phyloP scores from a whole-genome alignment of 1,140 invertebrate genomes.

The Pomacea maculata region DNA sequence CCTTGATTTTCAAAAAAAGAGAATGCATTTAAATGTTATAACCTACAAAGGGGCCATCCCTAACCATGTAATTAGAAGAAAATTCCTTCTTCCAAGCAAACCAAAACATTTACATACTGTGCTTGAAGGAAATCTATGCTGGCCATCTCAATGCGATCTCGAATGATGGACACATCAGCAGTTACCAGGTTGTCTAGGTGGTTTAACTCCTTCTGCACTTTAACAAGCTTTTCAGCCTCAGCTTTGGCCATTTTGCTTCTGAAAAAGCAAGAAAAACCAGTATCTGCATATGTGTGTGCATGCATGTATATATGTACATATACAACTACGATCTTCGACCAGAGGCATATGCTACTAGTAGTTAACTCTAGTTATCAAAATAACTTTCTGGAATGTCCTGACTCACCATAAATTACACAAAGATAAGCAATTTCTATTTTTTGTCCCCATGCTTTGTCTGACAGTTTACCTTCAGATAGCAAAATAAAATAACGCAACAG shows the following conservation, averaged over 20 bases:
- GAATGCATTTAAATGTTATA: too few species aligned
- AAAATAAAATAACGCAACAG: too few species aligned
- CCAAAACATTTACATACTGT: slow-evolving; percentile 60
- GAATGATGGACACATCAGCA: slow-evolving; percentile 77
- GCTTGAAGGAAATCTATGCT: slow-evolving; percentile 74
- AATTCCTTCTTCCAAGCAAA: too few species aligned
- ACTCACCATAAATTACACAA: too few species aligned
- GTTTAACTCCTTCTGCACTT: slow-evolving; percentile 78
- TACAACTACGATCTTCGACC: background rate
- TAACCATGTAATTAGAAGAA: too few species aligned
- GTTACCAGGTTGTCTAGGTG: slow-evolving; percentile 73
- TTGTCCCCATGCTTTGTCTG: too few species aligned
- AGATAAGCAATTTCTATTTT: background rate
- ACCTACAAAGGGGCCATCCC: too few species aligned
- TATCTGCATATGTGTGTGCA: background rate
- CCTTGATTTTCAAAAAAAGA: too few species aligned
- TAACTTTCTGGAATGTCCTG: background rate
- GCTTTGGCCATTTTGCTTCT: slow-evolving; percentile 78
- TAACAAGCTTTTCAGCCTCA: slow-evolving; percentile 75
- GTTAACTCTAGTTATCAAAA: background rate
- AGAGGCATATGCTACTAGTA: background rate
- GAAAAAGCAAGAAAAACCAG: slow-evolving; percentile 4
- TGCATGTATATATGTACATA: background rate
- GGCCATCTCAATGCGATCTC: slow-evolving; percentile 80
- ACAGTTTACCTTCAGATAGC: too few species aligned